Evolutionary conservation across 2,113 vertebrate genomes (phyloP).

Genomic region (Nipponia nippon): DNA sequence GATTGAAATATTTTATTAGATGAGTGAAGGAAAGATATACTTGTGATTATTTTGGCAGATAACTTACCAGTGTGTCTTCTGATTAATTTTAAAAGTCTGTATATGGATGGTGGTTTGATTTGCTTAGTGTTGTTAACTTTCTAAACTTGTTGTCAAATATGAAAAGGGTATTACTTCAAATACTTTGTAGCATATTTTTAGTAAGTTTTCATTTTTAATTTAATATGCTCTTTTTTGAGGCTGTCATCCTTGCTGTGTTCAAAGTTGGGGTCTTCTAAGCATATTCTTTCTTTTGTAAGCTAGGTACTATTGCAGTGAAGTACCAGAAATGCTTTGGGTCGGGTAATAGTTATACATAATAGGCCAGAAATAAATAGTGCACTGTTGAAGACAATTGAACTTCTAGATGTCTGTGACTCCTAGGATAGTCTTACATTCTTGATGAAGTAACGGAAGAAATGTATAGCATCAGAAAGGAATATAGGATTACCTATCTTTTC

Average conservation of each 20-base stretch:
- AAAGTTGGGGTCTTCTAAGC: background rate
- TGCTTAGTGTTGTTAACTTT: background rate
- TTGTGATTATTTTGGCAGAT: background rate
- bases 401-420: background rate
- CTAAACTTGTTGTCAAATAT: background rate
- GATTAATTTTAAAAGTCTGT: background rate
- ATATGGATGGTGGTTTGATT: background rate
- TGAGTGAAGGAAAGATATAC: background rate
- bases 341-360: background rate
- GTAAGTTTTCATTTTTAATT: background rate
- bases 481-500: background rate
- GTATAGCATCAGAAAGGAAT: background rate
- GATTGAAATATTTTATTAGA: background rate
- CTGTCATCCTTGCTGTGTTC: background rate
- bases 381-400: background rate
- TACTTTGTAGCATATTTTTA: background rate
- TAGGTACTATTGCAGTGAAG: background rate
- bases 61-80: background rate
- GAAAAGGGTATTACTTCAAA: background rate
- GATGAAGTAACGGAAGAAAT: background rate
- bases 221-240: background rate
- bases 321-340: background rate
- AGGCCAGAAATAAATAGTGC: background rate
- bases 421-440: background rate
- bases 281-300: background rate